Conservation (phyloP, 2,797 vertebrate species). For the Phrynocephalus vlangalii region DNA sequence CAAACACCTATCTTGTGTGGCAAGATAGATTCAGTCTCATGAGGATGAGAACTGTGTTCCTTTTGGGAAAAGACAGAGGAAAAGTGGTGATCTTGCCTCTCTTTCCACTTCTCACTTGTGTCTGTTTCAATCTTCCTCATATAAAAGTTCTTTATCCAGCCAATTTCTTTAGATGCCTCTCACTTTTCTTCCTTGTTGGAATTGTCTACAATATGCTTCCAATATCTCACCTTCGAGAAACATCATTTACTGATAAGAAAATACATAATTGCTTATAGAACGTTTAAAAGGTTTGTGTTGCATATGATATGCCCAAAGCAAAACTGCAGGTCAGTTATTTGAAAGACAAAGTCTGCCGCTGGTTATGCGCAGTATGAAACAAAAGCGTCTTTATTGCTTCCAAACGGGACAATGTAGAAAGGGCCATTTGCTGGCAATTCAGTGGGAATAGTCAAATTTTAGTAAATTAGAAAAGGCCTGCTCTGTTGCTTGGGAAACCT, state of each 20-base stretch:
- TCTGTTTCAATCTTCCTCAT: too few species aligned
- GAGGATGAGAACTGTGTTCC: too few species aligned
- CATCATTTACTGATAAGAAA: background rate
- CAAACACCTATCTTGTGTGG: too few species aligned
- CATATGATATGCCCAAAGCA: background rate
- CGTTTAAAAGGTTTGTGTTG: background rate
- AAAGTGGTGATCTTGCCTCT: too few species aligned
- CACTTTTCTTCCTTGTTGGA: too few species aligned
- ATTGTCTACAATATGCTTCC: too few species aligned
- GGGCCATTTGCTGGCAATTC: background rate
- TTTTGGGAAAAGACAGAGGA: too few species aligned
- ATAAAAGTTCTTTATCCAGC: too few species aligned
- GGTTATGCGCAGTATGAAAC: background rate
- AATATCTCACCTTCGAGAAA: too few species aligned
- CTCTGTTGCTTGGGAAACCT: background rate
- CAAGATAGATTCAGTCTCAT: too few species aligned
- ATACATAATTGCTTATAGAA: slow-evolving; percentile 1
- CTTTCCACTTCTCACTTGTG: too few species aligned
- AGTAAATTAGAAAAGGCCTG: background rate
- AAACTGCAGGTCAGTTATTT: slow-evolving; percentile 18
- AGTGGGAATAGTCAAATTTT: background rate
- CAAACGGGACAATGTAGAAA: background rate
- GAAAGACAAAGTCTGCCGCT: background rate
- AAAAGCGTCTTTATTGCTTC: background rate
- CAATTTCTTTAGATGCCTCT: too few species aligned